phyloP scores from a whole-genome alignment of 2,797 vertebrate genomes.

The Amazona finschi region DNA sequence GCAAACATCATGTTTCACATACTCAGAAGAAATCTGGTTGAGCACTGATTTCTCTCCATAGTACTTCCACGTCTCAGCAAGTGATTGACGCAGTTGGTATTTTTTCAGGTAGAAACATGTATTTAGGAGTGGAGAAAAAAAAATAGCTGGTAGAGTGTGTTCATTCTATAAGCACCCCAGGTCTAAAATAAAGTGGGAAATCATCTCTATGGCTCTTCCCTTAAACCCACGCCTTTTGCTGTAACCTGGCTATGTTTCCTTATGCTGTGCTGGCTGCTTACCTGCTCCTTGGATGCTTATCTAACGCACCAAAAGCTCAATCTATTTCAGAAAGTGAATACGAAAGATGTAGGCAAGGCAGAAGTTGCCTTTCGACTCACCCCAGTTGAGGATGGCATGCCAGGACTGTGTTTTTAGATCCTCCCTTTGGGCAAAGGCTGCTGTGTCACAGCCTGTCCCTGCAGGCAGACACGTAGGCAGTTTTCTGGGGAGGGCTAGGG shows the following conservation, averaged over 20 bases:
- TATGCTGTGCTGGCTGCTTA: background rate
- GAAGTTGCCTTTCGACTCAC: background rate
- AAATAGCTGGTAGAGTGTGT: accelerated
- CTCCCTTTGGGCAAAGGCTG: background rate
- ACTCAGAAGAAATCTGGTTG: background rate
- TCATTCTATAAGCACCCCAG: background rate
- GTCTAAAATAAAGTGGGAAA: background rate
- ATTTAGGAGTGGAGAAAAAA: background rate
- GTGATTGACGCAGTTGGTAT: background rate
- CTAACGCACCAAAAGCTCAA: accelerated
- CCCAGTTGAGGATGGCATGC: background rate
- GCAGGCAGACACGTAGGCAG: background rate
- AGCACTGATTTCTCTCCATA: background rate
- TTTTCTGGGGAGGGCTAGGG: background rate
- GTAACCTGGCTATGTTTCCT: background rate
- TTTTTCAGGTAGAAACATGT: background rate
- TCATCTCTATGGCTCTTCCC: background rate
- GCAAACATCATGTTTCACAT: background rate
- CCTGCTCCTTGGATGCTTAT: background rate
- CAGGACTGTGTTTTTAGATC: background rate
- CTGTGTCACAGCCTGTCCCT: background rate
- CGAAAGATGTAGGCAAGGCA: background rate
- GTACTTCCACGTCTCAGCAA: background rate
- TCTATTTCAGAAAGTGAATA: background rate
- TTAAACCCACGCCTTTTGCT: background rate